phyloP scores from a whole-genome alignment of 2,888 invertebrate genomes.

The Nomada lathburiana region DNA sequence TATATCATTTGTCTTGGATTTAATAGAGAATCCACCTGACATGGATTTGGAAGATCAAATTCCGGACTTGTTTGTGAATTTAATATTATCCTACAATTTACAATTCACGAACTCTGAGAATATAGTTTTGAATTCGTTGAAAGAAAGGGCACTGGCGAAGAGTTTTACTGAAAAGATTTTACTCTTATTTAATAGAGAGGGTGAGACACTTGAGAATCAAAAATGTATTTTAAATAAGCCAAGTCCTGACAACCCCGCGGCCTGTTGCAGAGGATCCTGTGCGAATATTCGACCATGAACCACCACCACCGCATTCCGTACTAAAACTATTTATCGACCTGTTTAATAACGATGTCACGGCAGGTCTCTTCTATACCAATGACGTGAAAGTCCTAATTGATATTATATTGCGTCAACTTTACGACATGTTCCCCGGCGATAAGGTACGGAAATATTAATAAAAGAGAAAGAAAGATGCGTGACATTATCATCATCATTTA shows the following conservation, averaged over 20 bases:
- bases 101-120: conserved; percentile 91
- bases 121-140: conserved; percentile 89
- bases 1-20: conserved; percentile 91
- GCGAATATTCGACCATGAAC: conserved; percentile 92
- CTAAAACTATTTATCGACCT: conserved; percentile 95
- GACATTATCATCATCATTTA: not conserved
- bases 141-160: conserved; percentile 90
- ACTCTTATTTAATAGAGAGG: conserved; percentile 95
- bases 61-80: conserved; percentile 92
- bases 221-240: too few relatives aligned
- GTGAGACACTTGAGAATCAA: conserved; percentile 84
- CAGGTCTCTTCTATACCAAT: conserved; percentile 96
- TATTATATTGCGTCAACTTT: conserved; percentile 95
- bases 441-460: conserved; percentile 85
- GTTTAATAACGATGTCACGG: conserved; percentile 91
- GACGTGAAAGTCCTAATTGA: conserved; percentile 97
- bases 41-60: conserved; percentile 94
- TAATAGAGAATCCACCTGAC: conserved; percentile 92
- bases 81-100: conserved; percentile 95
- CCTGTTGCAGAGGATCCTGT: conserved; percentile 92
- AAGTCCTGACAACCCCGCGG: too few relatives aligned
- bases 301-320: conserved; percentile 93
- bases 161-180: conserved; percentile 96
- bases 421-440: conserved; percentile 95
- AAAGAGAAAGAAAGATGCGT: not conserved